Percentiles rank a stretch among this genome's conserved stretches.
These are phyloP conservation scores for Heteromormyrus szaboi DNA, from an alignment of 2,797 vertebrate genomes.

Conservation along the genomic window DNA sequence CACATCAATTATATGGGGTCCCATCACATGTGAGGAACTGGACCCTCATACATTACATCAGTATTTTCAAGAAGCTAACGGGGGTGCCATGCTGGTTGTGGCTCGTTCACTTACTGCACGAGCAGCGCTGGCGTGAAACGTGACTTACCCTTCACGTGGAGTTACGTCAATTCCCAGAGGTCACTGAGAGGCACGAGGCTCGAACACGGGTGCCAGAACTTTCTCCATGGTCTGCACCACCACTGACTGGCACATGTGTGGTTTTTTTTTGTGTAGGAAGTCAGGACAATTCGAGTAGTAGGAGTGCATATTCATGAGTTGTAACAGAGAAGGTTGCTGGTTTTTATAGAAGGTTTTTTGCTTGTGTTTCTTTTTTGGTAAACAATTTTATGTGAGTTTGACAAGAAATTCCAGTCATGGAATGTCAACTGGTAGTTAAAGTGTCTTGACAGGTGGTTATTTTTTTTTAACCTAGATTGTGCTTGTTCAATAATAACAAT, in stretches of 20 bases:
- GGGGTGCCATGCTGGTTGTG: too few relatives aligned
- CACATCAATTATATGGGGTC: slow-evolving; percentile 17
- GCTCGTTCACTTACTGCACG: background rate
- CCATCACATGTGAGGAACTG: background rate
- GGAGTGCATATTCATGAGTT: background rate
- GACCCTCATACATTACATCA: background rate
- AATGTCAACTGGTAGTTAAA: background rate
- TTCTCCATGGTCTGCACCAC: background rate
- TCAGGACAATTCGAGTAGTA: background rate
- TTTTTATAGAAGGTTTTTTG: background rate
- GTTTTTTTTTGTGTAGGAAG: background rate
- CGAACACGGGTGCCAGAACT: background rate
- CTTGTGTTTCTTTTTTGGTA: background rate
- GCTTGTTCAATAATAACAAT: background rate
- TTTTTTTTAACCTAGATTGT: background rate
- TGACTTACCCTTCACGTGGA: background rate
- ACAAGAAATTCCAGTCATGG: background rate
- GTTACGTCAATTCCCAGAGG: background rate
- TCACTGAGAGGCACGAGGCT: background rate
- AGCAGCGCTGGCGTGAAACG: background rate
- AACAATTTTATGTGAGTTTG: background rate
- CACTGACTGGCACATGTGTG: background rate
- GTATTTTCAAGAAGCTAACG: background rate
- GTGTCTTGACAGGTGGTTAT: background rate
- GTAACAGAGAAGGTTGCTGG: background rate